phyloP scores from a whole-genome alignment of 2,113 vertebrate genomes.

The Bubalus kerabau region DNA sequence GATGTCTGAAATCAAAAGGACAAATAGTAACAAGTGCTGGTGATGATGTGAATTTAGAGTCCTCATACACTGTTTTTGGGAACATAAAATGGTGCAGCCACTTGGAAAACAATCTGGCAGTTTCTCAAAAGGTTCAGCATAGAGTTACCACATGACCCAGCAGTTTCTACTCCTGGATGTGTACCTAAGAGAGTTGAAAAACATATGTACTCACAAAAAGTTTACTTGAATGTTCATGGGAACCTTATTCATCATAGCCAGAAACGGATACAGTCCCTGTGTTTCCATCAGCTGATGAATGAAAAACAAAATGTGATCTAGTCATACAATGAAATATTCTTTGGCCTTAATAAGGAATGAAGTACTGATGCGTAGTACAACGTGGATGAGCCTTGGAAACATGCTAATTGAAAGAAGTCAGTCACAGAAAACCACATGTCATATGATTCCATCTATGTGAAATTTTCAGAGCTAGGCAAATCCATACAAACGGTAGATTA shows the following conservation, averaged over 20 bases:
- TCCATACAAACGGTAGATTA: background rate
- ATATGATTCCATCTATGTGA: background rate
- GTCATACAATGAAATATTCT: background rate
- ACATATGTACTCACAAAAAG: background rate
- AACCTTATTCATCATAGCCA: background rate
- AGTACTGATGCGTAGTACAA: background rate
- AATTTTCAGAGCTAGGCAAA: background rate
- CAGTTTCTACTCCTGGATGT: background rate
- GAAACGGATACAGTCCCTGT: background rate
- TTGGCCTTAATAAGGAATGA: background rate
- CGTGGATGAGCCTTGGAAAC: background rate
- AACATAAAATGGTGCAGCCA: background rate
- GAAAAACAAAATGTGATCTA: background rate
- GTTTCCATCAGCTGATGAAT: background rate
- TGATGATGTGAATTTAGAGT: background rate
- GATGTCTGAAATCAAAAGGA: background rate
- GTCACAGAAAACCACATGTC: background rate
- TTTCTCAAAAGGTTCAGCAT: background rate
- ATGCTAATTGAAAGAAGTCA: background rate
- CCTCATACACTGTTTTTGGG: background rate
- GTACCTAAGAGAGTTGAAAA: background rate
- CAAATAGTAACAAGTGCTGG: background rate
- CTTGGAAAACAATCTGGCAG: background rate
- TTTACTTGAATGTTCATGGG: background rate
- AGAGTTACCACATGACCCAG: background rate